phyloP scores from a whole-genome alignment of 2,113 vertebrate species.

The Chaenocephalus aceratus region DNA sequence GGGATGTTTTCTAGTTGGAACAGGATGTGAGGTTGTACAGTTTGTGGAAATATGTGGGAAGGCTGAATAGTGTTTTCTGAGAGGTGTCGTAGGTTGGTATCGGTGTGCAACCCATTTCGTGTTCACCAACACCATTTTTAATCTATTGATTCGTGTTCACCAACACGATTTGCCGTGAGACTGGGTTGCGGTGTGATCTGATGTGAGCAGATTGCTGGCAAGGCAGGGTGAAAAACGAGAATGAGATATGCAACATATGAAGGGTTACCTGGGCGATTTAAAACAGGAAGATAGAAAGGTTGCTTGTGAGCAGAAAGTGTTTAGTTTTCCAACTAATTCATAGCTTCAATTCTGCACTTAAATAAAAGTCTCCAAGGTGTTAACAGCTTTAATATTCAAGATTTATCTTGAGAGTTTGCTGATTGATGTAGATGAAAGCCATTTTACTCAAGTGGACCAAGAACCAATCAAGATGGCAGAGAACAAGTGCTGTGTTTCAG shows the following conservation, averaged over 20 bases:
- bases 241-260: conserved; percentile 40
- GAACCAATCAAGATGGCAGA: conserved; percentile 39
- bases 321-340: conserved; percentile 26
- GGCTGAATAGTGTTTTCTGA: conserved; percentile 34
- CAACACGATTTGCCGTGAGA: no score
- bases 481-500: conserved; percentile 8
- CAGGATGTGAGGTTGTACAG: conserved; percentile 22
- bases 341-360: conserved; percentile 30
- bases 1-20: conserved; percentile 44
- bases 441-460: conserved; percentile 46
- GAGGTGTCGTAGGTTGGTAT: conserved; percentile 31
- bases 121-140: no score
- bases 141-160: no score
- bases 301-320: background rate
- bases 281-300: conserved; percentile 33
- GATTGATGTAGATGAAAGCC: conserved; percentile 45
- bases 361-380: conserved; percentile 23
- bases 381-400: conserved; percentile 14
- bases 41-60: conserved; percentile 31
- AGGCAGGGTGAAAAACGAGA: conserved; percentile 33
- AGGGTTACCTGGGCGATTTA: conserved; percentile 39
- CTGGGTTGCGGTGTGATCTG: background rate
- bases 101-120: conserved; percentile 11
- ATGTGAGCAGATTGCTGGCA: conserved; percentile 44
- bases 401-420: conserved; percentile 43